These are phyloP conservation scores for Campoplex nolae DNA, from an alignment of 2,888 invertebrate genomes.

Conservation along the genomic window DNA sequence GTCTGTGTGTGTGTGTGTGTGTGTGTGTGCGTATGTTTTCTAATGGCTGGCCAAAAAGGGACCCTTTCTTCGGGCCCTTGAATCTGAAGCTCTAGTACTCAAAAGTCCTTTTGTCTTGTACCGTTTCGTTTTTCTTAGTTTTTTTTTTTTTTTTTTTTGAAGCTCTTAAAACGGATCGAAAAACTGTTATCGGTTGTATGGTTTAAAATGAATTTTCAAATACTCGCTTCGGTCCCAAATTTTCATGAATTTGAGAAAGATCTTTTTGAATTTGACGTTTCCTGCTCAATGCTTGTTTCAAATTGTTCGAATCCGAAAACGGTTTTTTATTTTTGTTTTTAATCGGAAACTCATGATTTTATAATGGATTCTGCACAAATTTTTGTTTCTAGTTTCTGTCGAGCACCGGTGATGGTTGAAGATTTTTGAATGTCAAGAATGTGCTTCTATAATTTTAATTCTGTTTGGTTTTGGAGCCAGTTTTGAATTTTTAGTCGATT, in stretches of 20 bases:
- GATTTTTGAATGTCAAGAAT: neutral
- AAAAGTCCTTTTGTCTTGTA: slow-evolving; percentile 44
- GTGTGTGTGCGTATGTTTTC: slow-evolving; percentile 33
- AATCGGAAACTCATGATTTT: neutral
- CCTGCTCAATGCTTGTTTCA: neutral
- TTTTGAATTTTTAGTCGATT: neutral
- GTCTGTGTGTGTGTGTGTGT: slow-evolving; percentile 14
- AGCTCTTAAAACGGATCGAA: slow-evolving; percentile 40
- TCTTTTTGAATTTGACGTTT: neutral
- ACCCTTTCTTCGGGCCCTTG: slow-evolving; percentile 33
- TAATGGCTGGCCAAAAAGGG: slow-evolving; percentile 42
- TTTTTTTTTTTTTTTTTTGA: slow-evolving; percentile 30
- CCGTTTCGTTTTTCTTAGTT: too few relatives aligned
- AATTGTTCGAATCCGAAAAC: neutral
- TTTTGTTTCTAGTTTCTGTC: neutral
- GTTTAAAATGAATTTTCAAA: neutral
- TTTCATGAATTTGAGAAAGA: neutral
- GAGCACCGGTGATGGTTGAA: neutral
- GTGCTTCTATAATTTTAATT: neutral
- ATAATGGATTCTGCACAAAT: neutral
- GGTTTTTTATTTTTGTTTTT: neutral
- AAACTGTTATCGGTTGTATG: slow-evolving; percentile 43
- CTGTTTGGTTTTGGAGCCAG: neutral
- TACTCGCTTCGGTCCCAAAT: neutral
- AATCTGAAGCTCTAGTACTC: slow-evolving; percentile 15